Conservation (phyloP, 35 echinoderm and acorn worm species). For the Diadema setosum region DNA sequence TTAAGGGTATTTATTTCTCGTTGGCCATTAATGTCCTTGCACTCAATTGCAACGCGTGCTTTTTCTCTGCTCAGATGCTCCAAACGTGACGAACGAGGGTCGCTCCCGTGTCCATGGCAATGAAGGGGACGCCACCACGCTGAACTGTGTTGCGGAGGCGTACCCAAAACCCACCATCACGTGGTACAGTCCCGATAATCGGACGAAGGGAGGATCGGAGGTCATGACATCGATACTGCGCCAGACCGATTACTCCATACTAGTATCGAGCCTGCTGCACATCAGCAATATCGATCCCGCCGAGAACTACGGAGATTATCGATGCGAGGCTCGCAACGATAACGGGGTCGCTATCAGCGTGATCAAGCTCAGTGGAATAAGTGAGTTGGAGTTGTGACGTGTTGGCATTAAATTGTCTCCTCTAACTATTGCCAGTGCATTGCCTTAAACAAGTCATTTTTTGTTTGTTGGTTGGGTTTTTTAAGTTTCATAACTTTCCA, state of each 20-base stretch:
- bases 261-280: not conserved
- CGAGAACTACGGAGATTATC: not conserved
- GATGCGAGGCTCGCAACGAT: not conserved
- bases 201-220: not conserved
- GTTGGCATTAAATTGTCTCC: not conserved
- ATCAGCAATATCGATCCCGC: slow-evolving; percentile 3
- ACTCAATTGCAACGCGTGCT: no score
- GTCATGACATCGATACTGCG: not conserved
- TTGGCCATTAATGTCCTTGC: no score
- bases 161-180: not conserved
- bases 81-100: not conserved
- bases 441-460: no score
- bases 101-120: not conserved
- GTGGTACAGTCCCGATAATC: not conserved
- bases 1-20: not conserved
- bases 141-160: not conserved
- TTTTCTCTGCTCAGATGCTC: not conserved
- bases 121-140: not conserved
- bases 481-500: no score
- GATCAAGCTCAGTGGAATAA: not conserved
- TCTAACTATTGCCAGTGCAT: no score
- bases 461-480: no score
- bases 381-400: not conserved
- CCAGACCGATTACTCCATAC: not conserved
- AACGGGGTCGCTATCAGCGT: not conserved